Conservation (phyloP, 2,888 invertebrate species). For the Tipula lateralis region DNA sequence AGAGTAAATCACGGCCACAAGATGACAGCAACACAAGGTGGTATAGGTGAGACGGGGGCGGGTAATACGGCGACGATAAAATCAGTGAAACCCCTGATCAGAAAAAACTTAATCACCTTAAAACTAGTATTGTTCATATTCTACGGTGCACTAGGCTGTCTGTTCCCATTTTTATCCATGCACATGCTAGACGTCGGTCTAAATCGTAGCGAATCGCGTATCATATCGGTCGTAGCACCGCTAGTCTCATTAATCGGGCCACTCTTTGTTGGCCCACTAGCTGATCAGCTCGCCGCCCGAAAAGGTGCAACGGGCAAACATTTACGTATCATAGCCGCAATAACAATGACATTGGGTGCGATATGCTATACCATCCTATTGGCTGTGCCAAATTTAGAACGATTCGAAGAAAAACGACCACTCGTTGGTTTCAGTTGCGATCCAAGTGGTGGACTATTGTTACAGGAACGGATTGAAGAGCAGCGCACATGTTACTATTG, state of each 20-base stretch:
- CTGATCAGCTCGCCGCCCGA: conserved; percentile 55
- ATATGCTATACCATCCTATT: conserved; percentile 64
- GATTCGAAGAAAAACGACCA: conserved; percentile 54
- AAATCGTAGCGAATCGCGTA: conserved; percentile 65
- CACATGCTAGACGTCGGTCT: conserved; percentile 53
- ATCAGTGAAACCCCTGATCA: conserved; percentile 51
- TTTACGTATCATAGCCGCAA: conserved; percentile 63
- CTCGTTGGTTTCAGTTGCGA: conserved; percentile 69
- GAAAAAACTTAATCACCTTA: conserved; percentile 68
- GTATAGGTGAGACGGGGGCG: neutral
- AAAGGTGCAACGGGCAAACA: conserved; percentile 56
- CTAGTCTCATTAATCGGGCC: conserved; percentile 75
- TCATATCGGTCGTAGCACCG: conserved; percentile 74
- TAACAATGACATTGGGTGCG: conserved; percentile 62
- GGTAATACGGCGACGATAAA: neutral
- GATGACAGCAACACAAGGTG: conserved; percentile 25
- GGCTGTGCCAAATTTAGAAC: conserved; percentile 61
- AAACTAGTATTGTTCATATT: conserved; percentile 78
- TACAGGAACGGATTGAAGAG: conserved; percentile 67
- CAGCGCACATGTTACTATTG: conserved; percentile 64
- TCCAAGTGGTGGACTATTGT: conserved; percentile 61
- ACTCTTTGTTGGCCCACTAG: conserved; percentile 68
- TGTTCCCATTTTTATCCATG: conserved; percentile 31
- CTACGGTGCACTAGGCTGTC: conserved; percentile 60
- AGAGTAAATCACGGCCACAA: neutral